Percentiles rank a stretch among this genome's conserved stretches.
Evolutionary conservation across 2,797 vertebrate genomes (phyloP).

Genomic region (Scarus forsteni): DNA sequence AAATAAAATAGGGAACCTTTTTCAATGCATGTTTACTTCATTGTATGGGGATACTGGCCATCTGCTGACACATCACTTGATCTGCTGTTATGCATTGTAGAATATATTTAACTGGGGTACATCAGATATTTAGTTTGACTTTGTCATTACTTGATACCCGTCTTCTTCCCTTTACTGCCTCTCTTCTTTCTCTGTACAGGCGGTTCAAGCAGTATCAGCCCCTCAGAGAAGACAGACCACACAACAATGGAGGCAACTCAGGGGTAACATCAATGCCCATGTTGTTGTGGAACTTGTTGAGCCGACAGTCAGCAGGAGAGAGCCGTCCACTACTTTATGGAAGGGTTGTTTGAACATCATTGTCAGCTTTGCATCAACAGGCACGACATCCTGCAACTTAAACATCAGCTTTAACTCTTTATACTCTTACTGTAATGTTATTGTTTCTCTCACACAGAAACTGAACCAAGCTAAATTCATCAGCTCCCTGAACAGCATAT

Average conservation of each 20-base stretch:
- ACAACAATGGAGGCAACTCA: conserved; percentile 66
- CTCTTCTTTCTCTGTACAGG: conserved; percentile 67
- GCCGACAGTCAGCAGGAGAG: conserved; percentile 82
- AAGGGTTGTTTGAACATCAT: conserved; percentile 81
- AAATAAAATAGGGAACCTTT: no score
- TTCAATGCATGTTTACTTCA: no score
- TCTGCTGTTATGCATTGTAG: no score
- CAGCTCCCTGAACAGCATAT: not conserved
- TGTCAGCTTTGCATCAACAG: conserved; percentile 19
- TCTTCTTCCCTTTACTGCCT: not conserved
- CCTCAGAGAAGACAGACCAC: conserved; percentile 69
- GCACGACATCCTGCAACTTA: conserved; percentile 2
- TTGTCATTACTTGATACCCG: not conserved
- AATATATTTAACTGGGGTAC: not conserved
- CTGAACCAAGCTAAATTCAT: conserved; percentile 16
- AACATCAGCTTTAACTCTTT: conserved; percentile 27
- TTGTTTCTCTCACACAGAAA: conserved; percentile 28
- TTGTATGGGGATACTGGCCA: no score
- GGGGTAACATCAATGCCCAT: conserved; percentile 81
- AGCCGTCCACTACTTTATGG: conserved; percentile 89
- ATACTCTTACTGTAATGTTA: conserved; percentile 18
- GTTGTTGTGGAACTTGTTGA: conserved; percentile 87
- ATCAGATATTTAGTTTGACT: not conserved
- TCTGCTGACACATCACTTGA: no score
- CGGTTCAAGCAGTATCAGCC: conserved; percentile 85